Evolutionary conservation across 2,113 vertebrate species (phyloP), one percentile per base, ranked within the genome.

Genomic region (Smithornis capensis): DNA sequence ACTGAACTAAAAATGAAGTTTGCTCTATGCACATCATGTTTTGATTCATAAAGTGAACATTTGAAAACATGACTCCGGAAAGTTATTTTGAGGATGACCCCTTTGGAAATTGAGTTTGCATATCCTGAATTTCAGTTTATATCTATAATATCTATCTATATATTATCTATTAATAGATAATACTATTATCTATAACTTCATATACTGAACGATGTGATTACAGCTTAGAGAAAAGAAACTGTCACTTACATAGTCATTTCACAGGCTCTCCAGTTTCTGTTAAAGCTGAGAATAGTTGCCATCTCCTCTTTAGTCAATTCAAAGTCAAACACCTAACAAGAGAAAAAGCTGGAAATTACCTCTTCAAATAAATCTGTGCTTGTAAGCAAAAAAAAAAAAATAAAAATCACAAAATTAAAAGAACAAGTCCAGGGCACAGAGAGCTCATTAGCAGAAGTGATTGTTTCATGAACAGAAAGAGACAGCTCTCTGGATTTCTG

Each of bases 321-420:
- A 97, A 99, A 99, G 96, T 99, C 99, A 98, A 99, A 99, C 59
- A 99, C 98, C 99, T 99, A 85, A 27, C 2, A 92, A 53, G 24
- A 89, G 10, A 77, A 91, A 90, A 52, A 88, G 63, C 44, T 10
- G 2, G 27, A 59, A 81, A 12, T 93, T 18, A 89, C 3, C 12
- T 68, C 28, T 73, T 33, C 15, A 65, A 75, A 44, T 4, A 77
- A 63, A 63, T 2, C 24, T 23, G n/a, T 11, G 8, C 55, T 4
- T 60, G 12, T 27, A 62, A 49, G 6, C 3, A 60, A 42, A 57
- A 38, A 33, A 62, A 25, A 76, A 6, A 57, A 38, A 33, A 62
- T 23, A 76, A 6, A 57, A 35, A 31, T 4, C 12, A 5, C 27
- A 49, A 33, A 52, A 37, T 25, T 10, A 21, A 67, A n/a, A 79